A percentile compares a stretch with the other conserved stretches of the same genome.
phyloP scores from a whole-genome alignment of 64 coral and sea anemone genomes.

The Stichodactyla mertensii region DNA sequence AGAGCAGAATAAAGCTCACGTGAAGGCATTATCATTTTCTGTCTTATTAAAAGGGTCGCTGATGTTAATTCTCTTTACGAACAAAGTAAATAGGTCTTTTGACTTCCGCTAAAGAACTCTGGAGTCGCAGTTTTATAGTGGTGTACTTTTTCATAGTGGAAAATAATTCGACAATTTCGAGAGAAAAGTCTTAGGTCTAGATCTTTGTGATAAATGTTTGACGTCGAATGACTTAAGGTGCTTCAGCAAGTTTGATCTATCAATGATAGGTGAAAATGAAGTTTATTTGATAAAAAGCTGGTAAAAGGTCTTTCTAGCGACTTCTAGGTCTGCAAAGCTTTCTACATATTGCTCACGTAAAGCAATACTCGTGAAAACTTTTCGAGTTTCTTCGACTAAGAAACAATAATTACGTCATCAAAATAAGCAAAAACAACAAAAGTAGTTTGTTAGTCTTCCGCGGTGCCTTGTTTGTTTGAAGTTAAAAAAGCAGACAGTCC shows the following conservation, averaged over 20 bases:
- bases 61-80: background rate
- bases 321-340: background rate
- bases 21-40: no score
- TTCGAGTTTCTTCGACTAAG: background rate
- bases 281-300: background rate
- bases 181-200: background rate
- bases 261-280: background rate
- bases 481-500: no score
- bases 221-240: background rate
- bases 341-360: background rate
- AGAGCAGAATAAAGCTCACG: background rate
- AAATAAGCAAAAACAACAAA: background rate
- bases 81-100: background rate
- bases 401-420: background rate
- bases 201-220: background rate
- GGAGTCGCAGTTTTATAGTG: background rate
- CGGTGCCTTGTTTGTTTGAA: no score
- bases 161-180: background rate
- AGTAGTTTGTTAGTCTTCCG: no score
- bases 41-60: background rate
- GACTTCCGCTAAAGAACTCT: constrained; percentile 1
- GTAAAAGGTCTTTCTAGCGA: background rate
- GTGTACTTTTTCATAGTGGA: background rate
- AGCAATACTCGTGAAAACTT: background rate
- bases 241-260: background rate